Conservation (phyloP, 2,888 invertebrate genomes). For the Caenorhabditis japonica region DNA sequence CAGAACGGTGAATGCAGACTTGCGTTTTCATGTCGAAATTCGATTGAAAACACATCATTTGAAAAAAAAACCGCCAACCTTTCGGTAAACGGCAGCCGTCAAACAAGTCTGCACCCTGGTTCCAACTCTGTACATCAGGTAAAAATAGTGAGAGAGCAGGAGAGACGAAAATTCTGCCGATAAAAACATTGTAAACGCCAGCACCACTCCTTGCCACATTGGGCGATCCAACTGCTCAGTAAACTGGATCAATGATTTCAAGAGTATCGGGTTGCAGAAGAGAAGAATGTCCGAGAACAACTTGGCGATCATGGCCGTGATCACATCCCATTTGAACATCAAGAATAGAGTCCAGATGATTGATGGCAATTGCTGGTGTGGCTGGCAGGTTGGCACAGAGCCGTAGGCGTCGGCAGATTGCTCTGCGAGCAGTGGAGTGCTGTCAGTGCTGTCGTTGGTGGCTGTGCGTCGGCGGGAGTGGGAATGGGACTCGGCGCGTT, state of each 20-base stretch:
- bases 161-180: conserved; percentile 73
- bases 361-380: conserved; percentile 40
- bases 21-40: too few species aligned
- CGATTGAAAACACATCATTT: too few species aligned
- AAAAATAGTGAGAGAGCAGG: conserved; percentile 75
- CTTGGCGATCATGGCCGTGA: conserved; percentile 72
- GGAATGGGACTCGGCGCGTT: conserved; percentile 5
- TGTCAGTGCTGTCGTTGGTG: conserved; percentile 47
- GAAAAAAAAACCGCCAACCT: conserved; percentile 76
- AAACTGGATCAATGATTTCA: conserved; percentile 72
- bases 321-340: conserved; percentile 73
- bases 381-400: conserved; percentile 26
- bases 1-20: too few species aligned
- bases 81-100: conserved; percentile 75
- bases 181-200: conserved; percentile 72
- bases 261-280: conserved; percentile 72
- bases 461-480: conserved; percentile 25
- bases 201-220: conserved; percentile 74
- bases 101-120: conserved; percentile 74
- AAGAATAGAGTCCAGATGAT: conserved; percentile 64
- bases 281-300: conserved; percentile 69
- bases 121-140: conserved; percentile 75
- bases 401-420: conserved; percentile 59
- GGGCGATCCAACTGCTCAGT: conserved; percentile 70
- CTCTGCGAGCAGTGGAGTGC: conserved; percentile 59